A percentile compares a stretch with the other conserved stretches of the same genome.
phyloP scores from a whole-genome alignment of 2,113 vertebrate genomes.

The Pygoscelis adeliae region DNA sequence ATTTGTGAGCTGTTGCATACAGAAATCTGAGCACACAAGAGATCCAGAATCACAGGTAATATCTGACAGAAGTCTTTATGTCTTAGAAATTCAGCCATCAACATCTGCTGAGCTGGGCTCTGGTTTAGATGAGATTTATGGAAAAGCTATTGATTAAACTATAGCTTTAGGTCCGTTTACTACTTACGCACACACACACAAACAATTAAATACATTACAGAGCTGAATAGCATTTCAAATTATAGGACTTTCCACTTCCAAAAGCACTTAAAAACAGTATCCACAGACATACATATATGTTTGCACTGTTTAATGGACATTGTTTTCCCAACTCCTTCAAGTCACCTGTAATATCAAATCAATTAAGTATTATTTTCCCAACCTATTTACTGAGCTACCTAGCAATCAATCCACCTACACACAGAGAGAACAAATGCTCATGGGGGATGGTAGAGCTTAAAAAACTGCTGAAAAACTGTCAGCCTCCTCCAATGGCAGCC shows the following conservation, averaged over 20 bases:
- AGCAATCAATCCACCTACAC: constrained; percentile 71
- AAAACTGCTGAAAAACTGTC: constrained; percentile 52
- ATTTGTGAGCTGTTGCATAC: constrained; percentile 8
- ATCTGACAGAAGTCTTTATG: neutral
- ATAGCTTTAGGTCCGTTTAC: neutral
- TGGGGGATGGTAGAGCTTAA: constrained; percentile 48
- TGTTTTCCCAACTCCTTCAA: constrained; percentile 72
- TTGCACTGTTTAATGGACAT: constrained; percentile 62
- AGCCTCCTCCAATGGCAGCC: constrained; percentile 56
- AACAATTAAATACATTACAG: constrained; percentile 44
- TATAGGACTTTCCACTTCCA: constrained; percentile 12
- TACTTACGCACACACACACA: neutral
- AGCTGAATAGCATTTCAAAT: constrained; percentile 29
- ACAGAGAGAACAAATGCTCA: constrained; percentile 35
- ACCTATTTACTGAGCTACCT: constrained; percentile 71
- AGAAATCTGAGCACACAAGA: neutral
- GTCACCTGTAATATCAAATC: constrained; percentile 70
- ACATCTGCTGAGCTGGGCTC: neutral
- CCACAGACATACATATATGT: neutral
- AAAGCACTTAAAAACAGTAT: constrained; percentile 49
- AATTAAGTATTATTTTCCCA: constrained; percentile 74
- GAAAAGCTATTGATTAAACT: constrained; percentile 40
- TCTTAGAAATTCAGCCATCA: constrained; percentile 34
- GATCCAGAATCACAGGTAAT: neutral
- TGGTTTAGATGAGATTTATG: constrained; percentile 5